Base-by-base conservation (phyloP, 2,888 invertebrate genomes). In the Lobophora halterata region DNA sequence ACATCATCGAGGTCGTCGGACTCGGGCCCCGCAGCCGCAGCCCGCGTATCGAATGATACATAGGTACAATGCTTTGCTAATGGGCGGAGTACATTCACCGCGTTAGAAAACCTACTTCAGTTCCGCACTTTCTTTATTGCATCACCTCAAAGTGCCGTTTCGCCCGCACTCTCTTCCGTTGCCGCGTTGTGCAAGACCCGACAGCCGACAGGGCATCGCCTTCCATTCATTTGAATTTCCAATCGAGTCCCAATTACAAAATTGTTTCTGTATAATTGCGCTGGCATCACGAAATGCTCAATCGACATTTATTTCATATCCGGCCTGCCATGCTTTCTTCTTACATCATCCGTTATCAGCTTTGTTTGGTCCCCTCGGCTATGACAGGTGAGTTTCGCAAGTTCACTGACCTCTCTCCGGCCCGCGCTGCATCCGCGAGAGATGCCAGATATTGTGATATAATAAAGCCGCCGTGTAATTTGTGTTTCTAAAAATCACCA, bases 41-140 rank as follows among this genome's bases (percentile, higher is more conserved):
- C n/a, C n/a, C n/a, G n/a, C n/a, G n/a, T n/a, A n/a, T n/a, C n/a
- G 65, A 77, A 77, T 79, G 75, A 80, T 80, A 80, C 72, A 75
- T n/a, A n/a, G n/a, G n/a, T n/a, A n/a, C n/a, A n/a, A n/a, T n/a
- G n/a, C n/a, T n/a, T 75, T 69, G 72, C 76, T 78, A 82, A 81
- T 81, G 68, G 74, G 65, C 66, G 68, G 62, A 78, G 85, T 82
- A 82, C 86, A 66, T 86, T 86, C 85, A 85, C 85, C 85, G 81
- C 79, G 72, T 69, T 82, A 82, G 81, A 82, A 82, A 83, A 83
- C 74, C 78, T 79, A 81, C 80, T 77, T 79, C 74, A 79, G 78
- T 85, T 86, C 85, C 85, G 86, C 79, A 83, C 86, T 87, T 86
- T 87, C 87, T 83, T 86, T 75, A 76, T 87, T 85, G 79, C 85